These are phyloP conservation scores for Oreochromis grahami DNA, from an alignment of 2,797 vertebrate genomes.

Conservation along the genomic window DNA sequence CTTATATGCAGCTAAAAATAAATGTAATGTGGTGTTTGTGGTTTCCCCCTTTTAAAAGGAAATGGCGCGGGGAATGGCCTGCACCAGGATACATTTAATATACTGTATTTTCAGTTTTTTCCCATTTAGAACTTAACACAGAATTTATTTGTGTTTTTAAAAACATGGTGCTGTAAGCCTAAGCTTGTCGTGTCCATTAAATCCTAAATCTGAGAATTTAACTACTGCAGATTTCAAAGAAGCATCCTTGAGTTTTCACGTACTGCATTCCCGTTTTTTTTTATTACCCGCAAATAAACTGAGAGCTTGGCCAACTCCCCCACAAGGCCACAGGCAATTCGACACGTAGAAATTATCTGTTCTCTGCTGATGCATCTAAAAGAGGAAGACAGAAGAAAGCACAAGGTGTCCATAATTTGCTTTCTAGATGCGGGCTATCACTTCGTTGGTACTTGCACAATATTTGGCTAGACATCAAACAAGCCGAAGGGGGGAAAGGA, in stretches of 20 bases:
- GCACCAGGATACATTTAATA: neutral
- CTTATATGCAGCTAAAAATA: constrained; percentile 23
- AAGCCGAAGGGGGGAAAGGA: constrained; percentile 20
- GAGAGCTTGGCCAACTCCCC: constrained; percentile 57
- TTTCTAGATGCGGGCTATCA: constrained; percentile 12
- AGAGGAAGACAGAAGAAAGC: neutral
- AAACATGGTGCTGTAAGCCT: neutral
- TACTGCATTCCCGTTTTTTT: constrained; percentile 64
- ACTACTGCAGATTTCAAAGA: neutral
- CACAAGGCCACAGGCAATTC: constrained; percentile 56
- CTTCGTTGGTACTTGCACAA: constrained; percentile 30
- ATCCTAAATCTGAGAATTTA: neutral
- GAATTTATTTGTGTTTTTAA: neutral
- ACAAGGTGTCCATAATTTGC: constrained; percentile 6
- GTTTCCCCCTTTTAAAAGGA: constrained; percentile 30
- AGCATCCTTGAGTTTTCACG: constrained; percentile 36
- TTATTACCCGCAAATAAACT: constrained; percentile 61
- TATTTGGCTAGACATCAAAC: constrained; percentile 63
- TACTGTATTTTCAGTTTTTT: neutral
- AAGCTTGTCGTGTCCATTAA: neutral
- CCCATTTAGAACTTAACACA: neutral
- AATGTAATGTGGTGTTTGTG: constrained; percentile 1
- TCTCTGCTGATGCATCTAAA: constrained; percentile 9
- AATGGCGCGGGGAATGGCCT: neutral
- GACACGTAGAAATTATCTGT: constrained; percentile 17